phyloP scores from a whole-genome alignment of 1,140 invertebrate species.

The Bactericera cockerelli region DNA sequence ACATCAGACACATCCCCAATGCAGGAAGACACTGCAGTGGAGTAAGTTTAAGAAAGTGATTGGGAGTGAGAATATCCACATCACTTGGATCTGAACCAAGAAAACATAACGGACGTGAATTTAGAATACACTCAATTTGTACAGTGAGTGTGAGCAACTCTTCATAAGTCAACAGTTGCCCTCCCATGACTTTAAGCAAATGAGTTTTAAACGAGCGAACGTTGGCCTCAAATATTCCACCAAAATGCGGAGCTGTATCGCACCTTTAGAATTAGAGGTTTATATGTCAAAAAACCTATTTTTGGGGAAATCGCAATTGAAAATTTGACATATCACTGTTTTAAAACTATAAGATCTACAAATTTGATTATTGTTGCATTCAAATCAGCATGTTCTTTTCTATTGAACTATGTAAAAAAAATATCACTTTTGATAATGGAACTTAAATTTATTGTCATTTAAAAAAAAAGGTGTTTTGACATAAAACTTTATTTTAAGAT shows the following conservation, averaged over 20 bases:
- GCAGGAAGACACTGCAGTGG: slow-evolving; percentile 16
- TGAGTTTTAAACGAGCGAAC: slow-evolving; percentile 24
- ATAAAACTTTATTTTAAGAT: too few relatives aligned
- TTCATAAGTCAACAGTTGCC: slow-evolving; percentile 15
- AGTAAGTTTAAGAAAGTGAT: slow-evolving; percentile 25
- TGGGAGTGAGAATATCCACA: slow-evolving; percentile 23
- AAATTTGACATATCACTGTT: too few relatives aligned
- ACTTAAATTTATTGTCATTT: too few relatives aligned
- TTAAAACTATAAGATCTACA: too few relatives aligned
- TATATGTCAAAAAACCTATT: too few relatives aligned
- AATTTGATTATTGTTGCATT: too few relatives aligned
- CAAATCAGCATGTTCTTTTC: too few relatives aligned
- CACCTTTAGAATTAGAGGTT: too few relatives aligned
- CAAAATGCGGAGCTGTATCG: slow-evolving; percentile 27
- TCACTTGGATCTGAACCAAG: background rate
- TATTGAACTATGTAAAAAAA: too few relatives aligned
- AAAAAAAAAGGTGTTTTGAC: too few relatives aligned
- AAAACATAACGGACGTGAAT: slow-evolving; percentile 24
- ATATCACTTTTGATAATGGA: too few relatives aligned
- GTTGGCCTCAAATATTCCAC: slow-evolving; percentile 26
- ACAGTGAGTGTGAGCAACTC: slow-evolving; percentile 24
- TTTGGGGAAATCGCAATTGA: too few relatives aligned
- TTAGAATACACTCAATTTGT: slow-evolving; percentile 27
- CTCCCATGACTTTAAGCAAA: slow-evolving; percentile 16
- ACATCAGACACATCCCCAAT: slow-evolving; percentile 16